Evolutionary conservation across 1,140 invertebrate species (phyloP).

Genomic region (Megalonaias nervosa): DNA sequence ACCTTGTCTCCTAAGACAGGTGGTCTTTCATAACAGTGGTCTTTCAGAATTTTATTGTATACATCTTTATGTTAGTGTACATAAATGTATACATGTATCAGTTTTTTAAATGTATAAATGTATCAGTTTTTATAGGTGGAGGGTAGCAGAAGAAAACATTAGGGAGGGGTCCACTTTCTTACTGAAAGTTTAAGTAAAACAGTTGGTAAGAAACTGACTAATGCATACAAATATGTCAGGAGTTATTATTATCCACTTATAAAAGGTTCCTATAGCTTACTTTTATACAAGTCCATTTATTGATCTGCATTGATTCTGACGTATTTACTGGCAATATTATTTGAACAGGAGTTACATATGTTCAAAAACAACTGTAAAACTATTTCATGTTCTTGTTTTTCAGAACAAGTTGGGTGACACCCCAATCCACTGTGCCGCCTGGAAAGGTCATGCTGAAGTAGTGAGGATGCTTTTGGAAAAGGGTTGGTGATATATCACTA

Average conservation of each 20-base stretch:
- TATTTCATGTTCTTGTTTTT: slow-evolving; percentile 34
- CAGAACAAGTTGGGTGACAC: slow-evolving; percentile 74
- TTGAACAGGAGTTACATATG: neutral
- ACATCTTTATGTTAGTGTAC: too few species aligned
- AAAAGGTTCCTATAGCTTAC: neutral
- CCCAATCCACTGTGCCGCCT: slow-evolving; percentile 74
- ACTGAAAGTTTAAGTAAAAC: too few species aligned
- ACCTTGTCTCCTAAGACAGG: too few species aligned
- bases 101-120: too few species aligned
- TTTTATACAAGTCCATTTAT: slow-evolving; percentile 67
- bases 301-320: slow-evolving; percentile 71
- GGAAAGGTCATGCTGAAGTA: slow-evolving; percentile 71
- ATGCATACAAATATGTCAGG: neutral
- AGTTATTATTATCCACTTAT: neutral
- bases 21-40: too few species aligned
- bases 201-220: too few species aligned
- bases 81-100: too few species aligned
- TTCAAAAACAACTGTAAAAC: neutral
- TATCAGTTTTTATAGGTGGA: too few species aligned
- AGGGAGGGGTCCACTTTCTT: too few species aligned
- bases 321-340: neutral
- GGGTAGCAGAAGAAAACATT: too few species aligned
- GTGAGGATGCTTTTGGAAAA: slow-evolving; percentile 70
- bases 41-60: too few species aligned
- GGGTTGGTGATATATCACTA: slow-evolving; percentile 50